A percentile compares a stretch with the other conserved stretches of the same genome.
Conservation (phyloP, 2,113 vertebrate species). For the Salvelinus alpinus region DNA sequence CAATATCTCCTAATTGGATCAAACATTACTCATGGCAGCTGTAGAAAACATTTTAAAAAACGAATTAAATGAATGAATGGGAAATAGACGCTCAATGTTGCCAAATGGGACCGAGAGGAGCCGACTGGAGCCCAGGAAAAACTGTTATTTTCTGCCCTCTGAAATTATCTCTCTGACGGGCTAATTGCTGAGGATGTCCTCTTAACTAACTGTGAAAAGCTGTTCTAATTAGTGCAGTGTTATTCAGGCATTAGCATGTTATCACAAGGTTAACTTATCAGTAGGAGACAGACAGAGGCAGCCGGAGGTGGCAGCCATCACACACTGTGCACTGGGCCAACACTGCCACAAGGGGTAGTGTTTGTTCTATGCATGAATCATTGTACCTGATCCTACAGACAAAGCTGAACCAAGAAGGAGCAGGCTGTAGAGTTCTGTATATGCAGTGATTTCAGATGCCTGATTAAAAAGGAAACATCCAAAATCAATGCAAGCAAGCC, state of each 20-base stretch:
- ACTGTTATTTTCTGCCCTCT: conserved; percentile 61
- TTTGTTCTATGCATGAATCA: conserved; percentile 65
- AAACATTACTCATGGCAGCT: conserved; percentile 69
- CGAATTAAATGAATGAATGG: conserved; percentile 75
- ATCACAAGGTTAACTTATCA: conserved; percentile 80
- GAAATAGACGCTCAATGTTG: conserved; percentile 72
- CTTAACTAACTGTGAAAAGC: conserved; percentile 78
- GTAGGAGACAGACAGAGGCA: conserved; percentile 67
- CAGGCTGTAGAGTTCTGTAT: conserved; percentile 34
- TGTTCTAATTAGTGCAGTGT: conserved; percentile 79
- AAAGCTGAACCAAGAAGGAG: conserved; percentile 45
- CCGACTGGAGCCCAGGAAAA: conserved; percentile 48
- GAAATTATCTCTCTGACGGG: conserved; percentile 71
- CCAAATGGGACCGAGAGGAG: conserved; percentile 65
- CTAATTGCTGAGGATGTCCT: conserved; percentile 78
- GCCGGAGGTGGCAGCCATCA: conserved; percentile 61
- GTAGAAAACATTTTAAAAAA: conserved; percentile 68
- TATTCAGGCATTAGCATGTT: conserved; percentile 78
- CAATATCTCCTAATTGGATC: conserved; percentile 69
- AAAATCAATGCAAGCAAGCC: conserved; percentile 51
- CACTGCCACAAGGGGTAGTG: conserved; percentile 73
- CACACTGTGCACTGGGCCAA: conserved; percentile 53
- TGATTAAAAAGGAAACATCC: conserved; percentile 32
- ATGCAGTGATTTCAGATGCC: conserved; percentile 32
- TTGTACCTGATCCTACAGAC: conserved; percentile 22